Base-by-base conservation (phyloP, 1,140 invertebrate species). In the Bombus cullumanus region DNA sequence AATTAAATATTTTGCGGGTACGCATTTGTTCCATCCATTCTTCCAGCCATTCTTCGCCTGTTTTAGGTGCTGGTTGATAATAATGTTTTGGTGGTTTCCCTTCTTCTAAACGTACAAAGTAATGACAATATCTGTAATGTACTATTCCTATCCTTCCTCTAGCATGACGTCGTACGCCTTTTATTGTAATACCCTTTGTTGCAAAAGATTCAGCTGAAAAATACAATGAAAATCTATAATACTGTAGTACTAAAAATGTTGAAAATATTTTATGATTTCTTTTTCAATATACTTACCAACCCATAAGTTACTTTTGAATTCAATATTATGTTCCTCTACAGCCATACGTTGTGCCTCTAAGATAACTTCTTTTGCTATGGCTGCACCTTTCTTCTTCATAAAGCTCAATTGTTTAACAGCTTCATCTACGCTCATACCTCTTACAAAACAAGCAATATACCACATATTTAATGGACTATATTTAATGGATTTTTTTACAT, bases 281-380 rank as follows among this genome's bases (percentile, higher is more conserved):
- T 53, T 53, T 22, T 22, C 13, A 10, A 37, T 64, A 22, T 92
- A 97, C 97, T 97, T 95, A 99, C 98, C 97, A 96, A 99, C 97
- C 99, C 99, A 99, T 71, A 99, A 96, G 96, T 99, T 99, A 92
- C 97, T 99, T 93, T 97, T 97, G 95, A 97, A 99, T 95, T 99
- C 99, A 53, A 99, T 98, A 96, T 99, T 98, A 92, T 99, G 98
- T 43, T 98, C 94, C 89, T 97, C 96, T 4, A 99, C 97, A 72
- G 99, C 99, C 86, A 98, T 94, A 91, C 98, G 96, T 93, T 98
- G 98, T 8, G 99, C 99, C 96, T 99, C 99, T 83, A 98, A 93
- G 85, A 98, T 96, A 22, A 97, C 96, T 93, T 99, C 97, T 94
- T 97, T 97, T 0, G 97, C 97, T 94, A 97, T 96, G 43, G 93